phyloP scores from a whole-genome alignment of 1,140 invertebrate genomes.

The Maconellicoccus hirsutus region DNA sequence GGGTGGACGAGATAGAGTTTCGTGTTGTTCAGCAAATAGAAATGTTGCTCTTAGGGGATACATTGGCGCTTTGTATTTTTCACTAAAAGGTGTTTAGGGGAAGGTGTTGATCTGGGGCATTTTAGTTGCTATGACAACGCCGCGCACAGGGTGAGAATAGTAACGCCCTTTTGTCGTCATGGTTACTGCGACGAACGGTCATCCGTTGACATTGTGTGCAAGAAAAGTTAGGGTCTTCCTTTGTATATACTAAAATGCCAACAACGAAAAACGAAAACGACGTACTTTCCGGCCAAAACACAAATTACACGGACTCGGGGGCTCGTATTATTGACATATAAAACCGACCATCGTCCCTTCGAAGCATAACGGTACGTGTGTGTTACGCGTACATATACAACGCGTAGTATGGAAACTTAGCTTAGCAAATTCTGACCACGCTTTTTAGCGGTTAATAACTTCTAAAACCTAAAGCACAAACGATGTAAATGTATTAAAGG shows the following conservation, averaged over 20 bases:
- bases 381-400: too few relatives aligned
- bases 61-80: slow-evolving; percentile 20
- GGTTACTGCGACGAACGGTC: slow-evolving; percentile 20
- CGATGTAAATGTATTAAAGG: background rate
- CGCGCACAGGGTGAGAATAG: slow-evolving; percentile 13
- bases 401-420: background rate
- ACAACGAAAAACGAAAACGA: background rate
- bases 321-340: background rate
- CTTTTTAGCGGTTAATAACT: slow-evolving; percentile 4
- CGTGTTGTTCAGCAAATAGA: slow-evolving; percentile 17
- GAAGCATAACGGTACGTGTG: too few relatives aligned
- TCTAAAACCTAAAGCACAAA: background rate
- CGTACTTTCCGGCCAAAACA: background rate
- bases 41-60: slow-evolving; percentile 18
- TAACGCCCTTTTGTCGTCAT: slow-evolving; percentile 21
- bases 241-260: background rate
- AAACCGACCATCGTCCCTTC: too few relatives aligned
- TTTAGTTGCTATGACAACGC: slow-evolving; percentile 19
- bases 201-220: slow-evolving; percentile 18
- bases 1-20: background rate
- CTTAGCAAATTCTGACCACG: background rate
- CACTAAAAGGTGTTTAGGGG: slow-evolving; percentile 18
- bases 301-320: background rate
- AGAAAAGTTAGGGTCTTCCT: background rate
- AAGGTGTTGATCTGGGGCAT: slow-evolving; percentile 19